Evolutionary conservation across 2,113 vertebrate species (phyloP), one percentile per base, ranked within the genome.

Genomic region (Sterna hirundo): DNA sequence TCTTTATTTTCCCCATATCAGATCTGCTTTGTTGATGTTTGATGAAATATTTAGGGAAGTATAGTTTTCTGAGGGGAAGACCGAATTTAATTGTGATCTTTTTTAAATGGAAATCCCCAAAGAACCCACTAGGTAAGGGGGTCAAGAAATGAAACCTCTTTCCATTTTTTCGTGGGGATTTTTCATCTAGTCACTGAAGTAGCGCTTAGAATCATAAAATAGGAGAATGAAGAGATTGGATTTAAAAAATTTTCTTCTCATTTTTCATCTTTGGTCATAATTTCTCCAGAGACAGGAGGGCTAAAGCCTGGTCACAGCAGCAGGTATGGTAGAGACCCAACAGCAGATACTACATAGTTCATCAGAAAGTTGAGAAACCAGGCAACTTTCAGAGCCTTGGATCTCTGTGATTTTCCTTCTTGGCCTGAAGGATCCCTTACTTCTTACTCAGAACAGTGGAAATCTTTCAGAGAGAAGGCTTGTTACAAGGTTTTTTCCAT

Each of bases 21-120:
- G 16, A 52, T 78, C 61, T 86, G 29, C 44, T 88, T 44, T 71
- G 46, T 75, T 91, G 72, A 52, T 15, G 2, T 78, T 44, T 81
- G n/a, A 42, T 90, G 51, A 91, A 38, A 52, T 64, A 83, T 84
- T 94, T 94, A 82, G 52, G 77, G 95, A 96, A 96, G 83, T 72
- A 23, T 4, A 7, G 2, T 75, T 80, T 91, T 90, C 94, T 89
- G 36, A 86, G 36, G 46, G 60, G 62, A 96, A 95, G 36, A 86
- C 5, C 1, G 1, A 20, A 69, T 71, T 87, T 76, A 72, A 82
- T 26, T 72, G 21, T 69, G 55, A 26, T 55, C 61, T 36, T 57
- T 72, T 66, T 10, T 0, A 38, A 52, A 15, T 80, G 62, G 71
- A 90, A 96, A 90, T 83, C 80, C 94, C 90, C 66, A 12, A 88